Percentiles rank a stretch among this genome's conserved stretches.
These are phyloP conservation scores for Drosophila arizonae DNA, from an alignment of 1,140 invertebrate species.

Conservation along the genomic window DNA sequence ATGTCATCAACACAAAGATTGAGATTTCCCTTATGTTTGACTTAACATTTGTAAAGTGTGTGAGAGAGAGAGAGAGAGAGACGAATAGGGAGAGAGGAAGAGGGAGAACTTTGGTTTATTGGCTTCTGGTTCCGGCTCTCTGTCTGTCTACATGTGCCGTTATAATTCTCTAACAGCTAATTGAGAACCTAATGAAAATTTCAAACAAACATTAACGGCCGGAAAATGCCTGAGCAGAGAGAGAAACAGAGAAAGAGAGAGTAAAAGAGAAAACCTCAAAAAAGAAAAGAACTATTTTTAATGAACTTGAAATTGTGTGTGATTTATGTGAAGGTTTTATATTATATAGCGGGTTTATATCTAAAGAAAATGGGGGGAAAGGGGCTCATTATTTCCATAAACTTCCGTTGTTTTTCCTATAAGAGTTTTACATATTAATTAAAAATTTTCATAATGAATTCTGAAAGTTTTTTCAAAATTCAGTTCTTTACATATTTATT, in stretches of 20 bases:
- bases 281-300: slow-evolving; percentile 27
- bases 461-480: not conserved
- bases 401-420: slow-evolving; percentile 22
- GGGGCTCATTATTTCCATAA: slow-evolving; percentile 21
- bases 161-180: slow-evolving; percentile 65
- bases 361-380: slow-evolving; percentile 11
- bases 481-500: too few species aligned
- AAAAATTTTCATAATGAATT: not conserved
- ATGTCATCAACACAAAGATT: slow-evolving; percentile 37
- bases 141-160: slow-evolving; percentile 46
- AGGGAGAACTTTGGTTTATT: slow-evolving; percentile 49
- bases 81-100: too few species aligned
- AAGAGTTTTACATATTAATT: not conserved
- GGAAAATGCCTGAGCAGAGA: slow-evolving; percentile 44
- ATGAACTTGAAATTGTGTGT: slow-evolving; percentile 53
- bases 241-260: too few species aligned
- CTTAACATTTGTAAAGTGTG: slow-evolving; percentile 9
- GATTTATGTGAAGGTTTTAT: slow-evolving; percentile 27
- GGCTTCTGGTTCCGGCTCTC: slow-evolving; percentile 69
- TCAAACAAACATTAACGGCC: slow-evolving; percentile 65
- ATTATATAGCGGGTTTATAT: slow-evolving; percentile 23
- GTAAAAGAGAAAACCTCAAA: slow-evolving; percentile 3
- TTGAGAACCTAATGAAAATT: slow-evolving; percentile 74
- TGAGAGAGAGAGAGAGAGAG: not conserved
- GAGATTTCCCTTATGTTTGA: slow-evolving; percentile 40